These are phyloP conservation scores for Podarcis muralis DNA, from an alignment of 2,113 vertebrate species.

Conservation along the genomic window DNA sequence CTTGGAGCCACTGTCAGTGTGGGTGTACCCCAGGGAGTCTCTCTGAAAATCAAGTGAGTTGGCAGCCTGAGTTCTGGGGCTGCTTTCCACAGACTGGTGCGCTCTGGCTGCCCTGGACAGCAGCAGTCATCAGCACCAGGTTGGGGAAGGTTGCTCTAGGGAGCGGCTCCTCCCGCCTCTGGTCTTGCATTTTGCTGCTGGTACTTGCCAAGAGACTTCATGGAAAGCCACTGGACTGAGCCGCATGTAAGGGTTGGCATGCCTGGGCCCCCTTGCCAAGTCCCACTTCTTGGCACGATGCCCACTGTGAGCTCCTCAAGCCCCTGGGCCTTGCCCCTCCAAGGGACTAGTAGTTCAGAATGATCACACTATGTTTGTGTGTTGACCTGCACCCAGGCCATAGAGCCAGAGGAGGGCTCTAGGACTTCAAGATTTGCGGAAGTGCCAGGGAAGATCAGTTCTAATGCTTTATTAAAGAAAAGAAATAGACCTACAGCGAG, in stretches of 20 bases:
- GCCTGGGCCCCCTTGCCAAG: too few species aligned
- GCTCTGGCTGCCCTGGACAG: neutral
- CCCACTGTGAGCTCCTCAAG: rapidly evolving
- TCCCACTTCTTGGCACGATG: neutral
- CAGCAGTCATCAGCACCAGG: too few species aligned
- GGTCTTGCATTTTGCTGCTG: neutral
- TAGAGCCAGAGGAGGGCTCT: too few species aligned
- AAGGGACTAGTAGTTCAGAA: too few species aligned
- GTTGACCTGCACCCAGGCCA: too few species aligned
- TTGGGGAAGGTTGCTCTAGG: too few species aligned
- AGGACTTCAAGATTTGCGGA: too few species aligned
- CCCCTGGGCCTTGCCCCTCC: neutral
- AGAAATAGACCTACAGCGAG: too few species aligned
- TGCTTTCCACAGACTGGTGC: neutral
- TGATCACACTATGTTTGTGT: too few species aligned
- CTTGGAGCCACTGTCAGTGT: slow-evolving; percentile 93
- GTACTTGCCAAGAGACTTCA: neutral
- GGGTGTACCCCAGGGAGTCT: slow-evolving; percentile 94
- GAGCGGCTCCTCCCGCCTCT: rapidly evolving
- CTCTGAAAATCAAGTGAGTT: slow-evolving; percentile 96
- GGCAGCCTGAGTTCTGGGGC: neutral
- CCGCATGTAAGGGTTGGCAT: neutral
- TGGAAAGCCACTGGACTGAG: neutral
- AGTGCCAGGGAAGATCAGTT: too few species aligned
- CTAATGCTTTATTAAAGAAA: too few species aligned